These are phyloP conservation scores for Lycocerus yunnanus DNA, from an alignment of 2,888 invertebrate genomes.

Conservation along the genomic window DNA sequence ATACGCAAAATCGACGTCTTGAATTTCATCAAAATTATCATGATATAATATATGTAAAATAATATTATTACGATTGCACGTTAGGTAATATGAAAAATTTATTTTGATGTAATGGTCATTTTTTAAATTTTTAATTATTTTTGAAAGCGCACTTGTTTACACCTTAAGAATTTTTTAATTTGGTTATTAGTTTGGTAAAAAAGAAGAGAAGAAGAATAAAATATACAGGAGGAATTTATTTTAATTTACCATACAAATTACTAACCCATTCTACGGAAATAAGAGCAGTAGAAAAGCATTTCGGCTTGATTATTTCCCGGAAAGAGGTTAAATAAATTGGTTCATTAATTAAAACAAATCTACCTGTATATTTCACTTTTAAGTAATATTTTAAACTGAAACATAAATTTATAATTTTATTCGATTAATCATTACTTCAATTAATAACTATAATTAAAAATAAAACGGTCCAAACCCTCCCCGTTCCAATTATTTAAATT, in stretches of 20 bases:
- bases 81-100: too few relatives aligned
- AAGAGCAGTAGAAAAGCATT: constrained; percentile 8
- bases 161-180: too few relatives aligned
- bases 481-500: background rate
- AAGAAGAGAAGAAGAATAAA: background rate
- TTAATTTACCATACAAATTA: background rate
- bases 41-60: too few relatives aligned
- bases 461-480: background rate
- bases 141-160: too few relatives aligned
- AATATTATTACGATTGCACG: too few relatives aligned
- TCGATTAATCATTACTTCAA: background rate
- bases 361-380: constrained; percentile 1
- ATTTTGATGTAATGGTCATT: too few relatives aligned
- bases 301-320: background rate
- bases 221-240: background rate
- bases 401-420: background rate
- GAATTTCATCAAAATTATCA: too few relatives aligned
- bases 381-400: constrained; percentile 1
- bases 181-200: too few relatives aligned
- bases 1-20: too few relatives aligned
- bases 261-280: constrained; percentile 2
- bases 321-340: constrained; percentile 8
- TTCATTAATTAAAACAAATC: constrained; percentile 14
- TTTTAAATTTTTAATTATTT: too few relatives aligned
- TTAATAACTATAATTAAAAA: background rate